Evolutionary conservation across 2,888 invertebrate genomes (phyloP), one percentile per base, ranked within the genome.

Genomic region (Cephus nigrinus): DNA sequence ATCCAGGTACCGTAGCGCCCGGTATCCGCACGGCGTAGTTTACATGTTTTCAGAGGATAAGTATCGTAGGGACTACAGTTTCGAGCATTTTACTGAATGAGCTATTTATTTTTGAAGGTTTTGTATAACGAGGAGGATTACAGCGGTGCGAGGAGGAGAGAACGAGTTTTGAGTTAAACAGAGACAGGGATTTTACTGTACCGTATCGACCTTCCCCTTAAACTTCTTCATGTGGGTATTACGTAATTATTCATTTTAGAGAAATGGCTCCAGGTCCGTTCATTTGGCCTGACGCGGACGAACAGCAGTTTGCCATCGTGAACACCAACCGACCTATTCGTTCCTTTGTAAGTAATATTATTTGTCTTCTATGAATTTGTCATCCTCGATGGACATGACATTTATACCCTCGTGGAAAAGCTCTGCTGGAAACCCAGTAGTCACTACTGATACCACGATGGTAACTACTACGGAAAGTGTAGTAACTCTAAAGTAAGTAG

Each of bases 241-340:
- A 85, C 86, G 86, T 88, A 88, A 89, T 89, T 88, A 88, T 84
- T 86, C 86, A 87, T 89, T 86, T 83, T 86, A 82, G 85, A 78
- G 82, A 86, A 86, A 85, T 84, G 35, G 35, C 35, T 3, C 84
- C 85, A 86, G 84, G 84, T 83, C 86, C 84, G 82, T 87, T 84
- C 82, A 82, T 33, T 55, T 34, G 68, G 73, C n/a, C 55, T n/a
- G 71, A 79, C 79, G 76, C 75, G 77, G 74, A 55, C 68, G 73
- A 73, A 74, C 74, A 69, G 69, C 76, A 35, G 69, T 75, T 40
- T 34, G 73, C 74, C 35, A 40, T 69, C 23, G 15, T 9, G 55
- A 55, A 9, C 2, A 2, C 23, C 55, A 23, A 23, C 23, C 55
- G 55, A 55, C 23, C 9, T 55, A 55, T 23, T 23, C 9, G 55